These are phyloP conservation scores for Neodontobutis hainanensis DNA, from an alignment of 2,113 vertebrate species.

Conservation along the genomic window DNA sequence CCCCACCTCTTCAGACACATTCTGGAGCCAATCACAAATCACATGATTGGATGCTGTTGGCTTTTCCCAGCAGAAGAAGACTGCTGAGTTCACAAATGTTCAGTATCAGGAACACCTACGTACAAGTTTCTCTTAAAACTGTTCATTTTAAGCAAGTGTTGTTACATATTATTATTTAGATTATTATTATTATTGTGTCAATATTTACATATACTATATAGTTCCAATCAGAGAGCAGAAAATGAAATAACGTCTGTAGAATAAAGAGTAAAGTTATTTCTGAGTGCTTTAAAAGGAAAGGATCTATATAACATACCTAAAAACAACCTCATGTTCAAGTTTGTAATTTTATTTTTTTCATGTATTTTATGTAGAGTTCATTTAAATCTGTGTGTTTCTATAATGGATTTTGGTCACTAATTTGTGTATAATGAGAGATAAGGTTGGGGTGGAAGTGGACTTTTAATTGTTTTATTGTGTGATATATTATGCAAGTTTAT, in stretches of 20 bases:
- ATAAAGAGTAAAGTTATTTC: not conserved
- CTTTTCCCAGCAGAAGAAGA: not conserved
- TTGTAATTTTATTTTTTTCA: too few species aligned
- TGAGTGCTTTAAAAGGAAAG: too few species aligned
- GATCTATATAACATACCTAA: too few species aligned
- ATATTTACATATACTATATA: not conserved
- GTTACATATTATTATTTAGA: constrained; percentile 1
- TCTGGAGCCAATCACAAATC: constrained; percentile 6
- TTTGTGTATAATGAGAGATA: too few species aligned
- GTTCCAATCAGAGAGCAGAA: not conserved
- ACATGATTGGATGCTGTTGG: constrained; percentile 2
- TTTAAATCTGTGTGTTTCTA: too few species aligned
- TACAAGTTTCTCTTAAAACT: not conserved
- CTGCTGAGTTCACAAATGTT: constrained; percentile 11
- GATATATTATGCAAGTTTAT: too few species aligned
- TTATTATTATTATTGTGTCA: not conserved
- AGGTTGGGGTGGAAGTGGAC: too few species aligned
- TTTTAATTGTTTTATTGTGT: too few species aligned
- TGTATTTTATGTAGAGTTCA: too few species aligned
- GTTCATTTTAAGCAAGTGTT: constrained; percentile 2
- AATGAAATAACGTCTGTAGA: not conserved
- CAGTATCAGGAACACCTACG: constrained; percentile 7
- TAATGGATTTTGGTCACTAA: too few species aligned
- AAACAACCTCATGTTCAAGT: too few species aligned
- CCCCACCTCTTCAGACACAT: constrained; percentile 5